Percentiles rank a stretch among this genome's conserved stretches.
These are phyloP conservation scores for Phorcus lineatus DNA, from an alignment of 2,888 invertebrate species.

Conservation along the genomic window DNA sequence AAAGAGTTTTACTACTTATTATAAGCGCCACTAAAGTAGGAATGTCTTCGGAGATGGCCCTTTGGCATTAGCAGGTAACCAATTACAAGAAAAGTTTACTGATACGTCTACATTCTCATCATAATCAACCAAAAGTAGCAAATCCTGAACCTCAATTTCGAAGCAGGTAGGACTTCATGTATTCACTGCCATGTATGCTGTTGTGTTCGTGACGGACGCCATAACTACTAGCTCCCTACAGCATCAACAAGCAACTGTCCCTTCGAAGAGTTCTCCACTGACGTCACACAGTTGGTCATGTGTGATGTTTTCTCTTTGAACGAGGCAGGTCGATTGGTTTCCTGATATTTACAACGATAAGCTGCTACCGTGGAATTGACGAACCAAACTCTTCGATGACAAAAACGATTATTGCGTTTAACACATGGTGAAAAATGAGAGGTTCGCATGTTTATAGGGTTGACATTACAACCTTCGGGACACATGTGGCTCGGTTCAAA, in stretches of 20 bases:
- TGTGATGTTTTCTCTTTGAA: conserved; percentile 3
- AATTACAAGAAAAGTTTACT: too few species aligned
- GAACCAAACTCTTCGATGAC: neutral
- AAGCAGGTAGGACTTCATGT: too few species aligned
- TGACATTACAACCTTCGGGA: neutral
- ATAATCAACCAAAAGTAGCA: too few species aligned
- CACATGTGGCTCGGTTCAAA: neutral
- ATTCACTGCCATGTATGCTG: too few species aligned
- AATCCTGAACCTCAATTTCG: too few species aligned
- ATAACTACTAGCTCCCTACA: neutral
- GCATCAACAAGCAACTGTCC: neutral
- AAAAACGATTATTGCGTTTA: conserved; percentile 8
- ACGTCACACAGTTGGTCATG: conserved; percentile 1
- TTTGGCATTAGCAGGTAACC: too few species aligned
- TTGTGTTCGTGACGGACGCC: neutral
- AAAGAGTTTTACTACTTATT: too few species aligned
- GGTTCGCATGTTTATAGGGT: neutral
- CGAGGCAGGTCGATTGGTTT: neutral
- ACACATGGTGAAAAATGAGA: conserved; percentile 8
- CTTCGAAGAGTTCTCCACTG: neutral
- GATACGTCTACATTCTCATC: too few species aligned
- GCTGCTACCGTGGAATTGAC: neutral
- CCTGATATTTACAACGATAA: conserved; percentile 18
- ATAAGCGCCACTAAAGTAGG: too few species aligned
- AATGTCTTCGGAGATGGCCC: too few species aligned